These are phyloP conservation scores for Coracias cyanogaster DNA, from an alignment of 2,797 vertebrate species.

Conservation along the genomic window DNA sequence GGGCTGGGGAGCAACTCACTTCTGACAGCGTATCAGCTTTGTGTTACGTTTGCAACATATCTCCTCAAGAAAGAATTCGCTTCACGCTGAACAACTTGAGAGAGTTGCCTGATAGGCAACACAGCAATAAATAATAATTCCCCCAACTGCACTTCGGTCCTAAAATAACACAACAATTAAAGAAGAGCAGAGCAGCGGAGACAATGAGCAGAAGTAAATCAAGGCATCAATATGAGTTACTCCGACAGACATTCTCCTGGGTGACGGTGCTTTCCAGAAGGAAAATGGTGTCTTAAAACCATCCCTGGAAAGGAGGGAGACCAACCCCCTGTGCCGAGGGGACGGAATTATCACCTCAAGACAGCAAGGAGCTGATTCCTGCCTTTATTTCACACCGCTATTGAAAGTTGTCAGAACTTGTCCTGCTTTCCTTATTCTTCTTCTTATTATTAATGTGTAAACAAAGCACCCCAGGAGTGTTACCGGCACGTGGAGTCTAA, in stretches of 20 bases:
- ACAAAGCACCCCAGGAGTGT: conserved; percentile 61
- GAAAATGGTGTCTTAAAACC: conserved; percentile 22
- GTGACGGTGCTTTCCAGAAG: not conserved
- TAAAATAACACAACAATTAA: conserved; percentile 2
- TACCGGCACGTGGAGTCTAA: conserved; percentile 20
- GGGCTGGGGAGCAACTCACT: not conserved
- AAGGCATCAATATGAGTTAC: not conserved
- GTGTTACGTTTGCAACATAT: not conserved
- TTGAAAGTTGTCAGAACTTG: conserved; percentile 68
- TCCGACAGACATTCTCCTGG: not conserved
- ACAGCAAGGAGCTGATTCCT: not conserved
- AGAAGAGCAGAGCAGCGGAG: not conserved
- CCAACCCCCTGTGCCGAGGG: not conserved
- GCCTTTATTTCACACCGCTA: conserved; percentile 39
- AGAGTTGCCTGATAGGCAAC: not conserved
- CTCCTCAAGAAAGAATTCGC: not conserved
- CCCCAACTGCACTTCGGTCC: not conserved
- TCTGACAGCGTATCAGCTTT: not conserved
- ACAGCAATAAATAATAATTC: not conserved
- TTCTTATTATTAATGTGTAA: conserved; percentile 54
- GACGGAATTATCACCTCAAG: conserved; percentile 18
- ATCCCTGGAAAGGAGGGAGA: conserved; percentile 2
- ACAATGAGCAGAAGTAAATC: not conserved
- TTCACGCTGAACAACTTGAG: not conserved
- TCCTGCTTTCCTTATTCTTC: conserved; percentile 55